These are phyloP conservation scores for Cladorhizidae sp. DNA, from an alignment of 37 sponge, comb jelly and placozoan genomes.

Conservation along the genomic window DNA sequence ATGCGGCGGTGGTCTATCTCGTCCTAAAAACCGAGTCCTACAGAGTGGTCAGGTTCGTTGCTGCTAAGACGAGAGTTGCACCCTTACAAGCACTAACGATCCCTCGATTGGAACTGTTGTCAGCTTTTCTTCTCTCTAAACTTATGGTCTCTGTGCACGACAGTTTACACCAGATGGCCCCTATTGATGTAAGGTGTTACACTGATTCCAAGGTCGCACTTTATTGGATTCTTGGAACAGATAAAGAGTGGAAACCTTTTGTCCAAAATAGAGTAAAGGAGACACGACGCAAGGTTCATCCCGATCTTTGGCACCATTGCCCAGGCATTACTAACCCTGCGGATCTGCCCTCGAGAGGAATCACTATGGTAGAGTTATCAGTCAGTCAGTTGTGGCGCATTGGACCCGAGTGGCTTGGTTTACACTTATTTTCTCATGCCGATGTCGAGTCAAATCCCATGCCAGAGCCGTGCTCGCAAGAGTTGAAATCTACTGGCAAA, in stretches of 20 bases:
- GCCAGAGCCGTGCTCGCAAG: constrained; percentile 26
- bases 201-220: constrained; percentile 64
- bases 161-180: constrained; percentile 1
- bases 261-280: constrained; percentile 34
- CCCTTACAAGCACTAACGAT: constrained; percentile 45
- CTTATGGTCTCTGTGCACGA: constrained; percentile 18
- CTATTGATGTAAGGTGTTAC: constrained; percentile 27
- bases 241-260: constrained; percentile 57
- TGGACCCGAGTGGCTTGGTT: constrained; percentile 44
- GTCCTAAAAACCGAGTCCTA: constrained; percentile 12
- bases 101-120: constrained; percentile 53
- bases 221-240: constrained; percentile 36
- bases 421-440: neutral
- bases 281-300: constrained; percentile 23
- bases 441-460: constrained; percentile 14
- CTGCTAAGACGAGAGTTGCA: constrained; percentile 55
- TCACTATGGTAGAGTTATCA: constrained; percentile 25
- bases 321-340: constrained; percentile 45
- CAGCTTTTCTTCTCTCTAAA: constrained; percentile 41
- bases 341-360: constrained; percentile 41
- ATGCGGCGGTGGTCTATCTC: constrained; percentile 57
- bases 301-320: constrained; percentile 39
- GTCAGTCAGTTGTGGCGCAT: constrained; percentile 46
- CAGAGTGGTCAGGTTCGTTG: constrained; percentile 24
- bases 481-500: constrained; percentile 21